Percentiles rank a stretch among this genome's conserved stretches.
These are phyloP conservation scores for Daktulosphaira vitifoliae DNA, from an alignment of 1,140 invertebrate species.

Conservation along the genomic window DNA sequence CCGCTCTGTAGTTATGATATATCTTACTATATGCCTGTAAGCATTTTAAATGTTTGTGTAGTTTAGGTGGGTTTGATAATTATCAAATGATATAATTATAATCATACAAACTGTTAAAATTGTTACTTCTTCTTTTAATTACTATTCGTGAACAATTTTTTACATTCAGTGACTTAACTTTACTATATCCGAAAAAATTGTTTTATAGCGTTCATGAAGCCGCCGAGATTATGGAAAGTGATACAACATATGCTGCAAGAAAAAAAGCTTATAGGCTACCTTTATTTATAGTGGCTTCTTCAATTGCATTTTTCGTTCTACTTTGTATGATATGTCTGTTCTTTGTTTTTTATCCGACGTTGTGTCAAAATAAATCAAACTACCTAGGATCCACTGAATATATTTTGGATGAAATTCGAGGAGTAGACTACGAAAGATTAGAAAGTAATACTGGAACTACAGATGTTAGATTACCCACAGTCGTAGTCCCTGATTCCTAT, in stretches of 20 bases:
- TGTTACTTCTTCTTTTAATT: too few relatives aligned
- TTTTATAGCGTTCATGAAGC: slow-evolving; percentile 9
- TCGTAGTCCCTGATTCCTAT: slow-evolving; percentile 58
- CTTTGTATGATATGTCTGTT: slow-evolving; percentile 11
- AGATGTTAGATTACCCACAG: slow-evolving; percentile 57
- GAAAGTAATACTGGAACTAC: not conserved
- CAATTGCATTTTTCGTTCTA: slow-evolving; percentile 11
- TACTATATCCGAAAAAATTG: too few relatives aligned
- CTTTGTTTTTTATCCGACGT: not conserved
- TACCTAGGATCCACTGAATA: not conserved
- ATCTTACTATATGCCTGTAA: too few relatives aligned
- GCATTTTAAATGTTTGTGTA: too few relatives aligned
- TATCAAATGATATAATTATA: too few relatives aligned
- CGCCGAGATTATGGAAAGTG: not conserved
- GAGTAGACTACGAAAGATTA: slow-evolving; percentile 1
- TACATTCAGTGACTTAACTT: too few relatives aligned
- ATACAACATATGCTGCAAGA: not conserved
- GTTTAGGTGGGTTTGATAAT: too few relatives aligned
- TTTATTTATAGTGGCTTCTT: slow-evolving; percentile 6
- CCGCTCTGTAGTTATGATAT: too few relatives aligned
- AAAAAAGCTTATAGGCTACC: not conserved
- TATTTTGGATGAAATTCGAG: not conserved
- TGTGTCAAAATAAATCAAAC: not conserved
- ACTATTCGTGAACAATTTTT: too few relatives aligned
- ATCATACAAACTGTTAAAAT: too few relatives aligned